Conservation (phyloP, 92 coral and sea anemone genomes). For the Metridium senile region DNA sequence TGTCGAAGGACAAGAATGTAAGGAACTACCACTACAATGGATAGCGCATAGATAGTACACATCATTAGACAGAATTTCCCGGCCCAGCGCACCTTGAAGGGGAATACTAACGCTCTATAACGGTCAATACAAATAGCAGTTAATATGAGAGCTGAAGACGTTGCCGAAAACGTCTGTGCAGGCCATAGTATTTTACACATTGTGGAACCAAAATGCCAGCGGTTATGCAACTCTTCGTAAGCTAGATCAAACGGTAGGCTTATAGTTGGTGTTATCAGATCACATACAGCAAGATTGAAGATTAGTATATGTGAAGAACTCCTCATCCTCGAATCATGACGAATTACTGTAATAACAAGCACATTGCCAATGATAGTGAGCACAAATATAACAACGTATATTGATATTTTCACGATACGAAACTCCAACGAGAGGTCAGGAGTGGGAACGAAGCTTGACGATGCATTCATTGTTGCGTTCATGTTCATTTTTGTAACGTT, state of each 20-base stretch:
- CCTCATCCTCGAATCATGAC: conserved; percentile 31
- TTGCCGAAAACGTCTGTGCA: conserved; percentile 61
- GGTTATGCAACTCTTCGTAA: conserved; percentile 43
- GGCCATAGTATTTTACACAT: conserved; percentile 81
- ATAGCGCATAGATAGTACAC: conserved; percentile 36
- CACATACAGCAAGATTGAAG: conserved; percentile 76
- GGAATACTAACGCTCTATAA: conserved; percentile 73
- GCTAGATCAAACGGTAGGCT: conserved; percentile 84
- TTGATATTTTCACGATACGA: conserved; percentile 33
- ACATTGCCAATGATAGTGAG: conserved; percentile 69
- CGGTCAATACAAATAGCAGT: conserved; percentile 73
- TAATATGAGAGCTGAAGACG: conserved; percentile 63
- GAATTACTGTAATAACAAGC: conserved; percentile 61
- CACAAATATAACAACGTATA: conserved; percentile 49
- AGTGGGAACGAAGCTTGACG: neutral
- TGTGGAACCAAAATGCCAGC: conserved; percentile 64
- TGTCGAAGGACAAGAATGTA: conserved; percentile 55
- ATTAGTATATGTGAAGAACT: conserved; percentile 72
- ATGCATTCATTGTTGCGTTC: neutral
- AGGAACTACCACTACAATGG: conserved; percentile 61
- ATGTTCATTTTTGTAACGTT: neutral
- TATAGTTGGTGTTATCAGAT: conserved; percentile 65
- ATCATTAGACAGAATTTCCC: conserved; percentile 29
- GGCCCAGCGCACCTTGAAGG: conserved; percentile 68
- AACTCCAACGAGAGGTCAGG: conserved; percentile 36